Percentiles rank a stretch among this genome's conserved stretches.
Evolutionary conservation across 2,797 vertebrate species (phyloP).

Genomic region (Sebastiscus albofasciatus): DNA sequence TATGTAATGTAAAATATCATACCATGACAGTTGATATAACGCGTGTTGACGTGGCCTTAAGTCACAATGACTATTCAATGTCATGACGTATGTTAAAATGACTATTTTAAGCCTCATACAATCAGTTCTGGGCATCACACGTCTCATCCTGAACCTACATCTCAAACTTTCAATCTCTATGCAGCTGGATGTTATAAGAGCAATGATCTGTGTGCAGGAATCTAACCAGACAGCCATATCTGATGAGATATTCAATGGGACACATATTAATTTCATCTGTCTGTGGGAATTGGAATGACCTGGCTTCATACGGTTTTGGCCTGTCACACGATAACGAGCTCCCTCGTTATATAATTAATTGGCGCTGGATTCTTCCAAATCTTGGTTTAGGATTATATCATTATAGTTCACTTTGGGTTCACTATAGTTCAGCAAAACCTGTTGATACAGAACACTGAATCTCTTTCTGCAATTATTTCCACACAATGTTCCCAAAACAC

Average conservation of each 20-base stretch:
- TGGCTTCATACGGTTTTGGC: background rate
- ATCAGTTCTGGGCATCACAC: background rate
- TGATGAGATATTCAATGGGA: background rate
- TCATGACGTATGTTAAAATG: background rate
- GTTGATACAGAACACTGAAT: background rate
- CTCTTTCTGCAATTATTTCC: background rate
- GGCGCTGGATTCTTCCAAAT: background rate
- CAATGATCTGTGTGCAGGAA: background rate
- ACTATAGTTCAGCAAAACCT: background rate
- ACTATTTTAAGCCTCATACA: background rate
- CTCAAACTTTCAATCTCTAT: background rate
- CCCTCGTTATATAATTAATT: conserved; percentile 3
- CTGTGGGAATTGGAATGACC: conserved; percentile 10
- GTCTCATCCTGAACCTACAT: background rate
- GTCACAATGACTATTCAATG: background rate
- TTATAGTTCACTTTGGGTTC: conserved; percentile 3
- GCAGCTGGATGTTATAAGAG: background rate
- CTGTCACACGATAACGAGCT: background rate
- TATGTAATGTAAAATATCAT: background rate
- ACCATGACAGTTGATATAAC: background rate
- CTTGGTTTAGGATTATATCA: conserved; percentile 4
- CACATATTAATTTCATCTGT: conserved; percentile 10
- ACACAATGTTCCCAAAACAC: background rate
- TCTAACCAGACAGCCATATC: conserved; percentile 1
- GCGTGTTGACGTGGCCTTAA: background rate